phyloP scores from a whole-genome alignment of 1,140 invertebrate species.

The Portunus trituberculatus region DNA sequence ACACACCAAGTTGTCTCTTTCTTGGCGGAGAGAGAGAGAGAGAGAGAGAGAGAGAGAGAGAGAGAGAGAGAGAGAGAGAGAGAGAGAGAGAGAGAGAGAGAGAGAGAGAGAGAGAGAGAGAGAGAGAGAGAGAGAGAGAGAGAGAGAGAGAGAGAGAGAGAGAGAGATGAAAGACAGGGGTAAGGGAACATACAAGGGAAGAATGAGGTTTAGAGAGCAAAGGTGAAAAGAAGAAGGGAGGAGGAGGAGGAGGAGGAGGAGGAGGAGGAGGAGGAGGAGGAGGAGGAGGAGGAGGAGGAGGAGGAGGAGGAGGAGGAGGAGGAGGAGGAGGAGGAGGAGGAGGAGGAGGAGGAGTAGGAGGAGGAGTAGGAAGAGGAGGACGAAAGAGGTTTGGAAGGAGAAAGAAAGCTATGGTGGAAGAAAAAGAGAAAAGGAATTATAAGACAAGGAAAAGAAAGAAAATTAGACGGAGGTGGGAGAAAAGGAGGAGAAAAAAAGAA shows the following conservation, averaged over 20 bases:
- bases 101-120: not conserved
- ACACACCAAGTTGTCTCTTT: too few relatives aligned
- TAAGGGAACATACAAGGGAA: too few relatives aligned
- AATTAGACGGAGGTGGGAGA: not conserved
- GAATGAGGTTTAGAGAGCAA: too few relatives aligned
- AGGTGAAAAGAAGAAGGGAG: too few relatives aligned
- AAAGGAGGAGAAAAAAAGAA: not conserved
- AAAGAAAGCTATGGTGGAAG: not conserved
- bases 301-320: not conserved
- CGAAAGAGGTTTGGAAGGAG: not conserved
- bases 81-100: too few relatives aligned
- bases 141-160: too few relatives aligned
- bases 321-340: not conserved
- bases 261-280: not conserved
- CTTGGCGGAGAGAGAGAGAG: too few relatives aligned
- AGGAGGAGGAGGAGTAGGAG: not conserved
- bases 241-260: not conserved
- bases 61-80: too few relatives aligned
- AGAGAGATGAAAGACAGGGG: not conserved
- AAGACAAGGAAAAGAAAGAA: not conserved
- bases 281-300: not conserved
- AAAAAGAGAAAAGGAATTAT: not conserved
- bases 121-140: constrained; percentile 1
- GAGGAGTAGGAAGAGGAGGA: not conserved
- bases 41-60: too few relatives aligned